phyloP scores from a whole-genome alignment of 1,140 invertebrate genomes.

The Wasmannia auropunctata region DNA sequence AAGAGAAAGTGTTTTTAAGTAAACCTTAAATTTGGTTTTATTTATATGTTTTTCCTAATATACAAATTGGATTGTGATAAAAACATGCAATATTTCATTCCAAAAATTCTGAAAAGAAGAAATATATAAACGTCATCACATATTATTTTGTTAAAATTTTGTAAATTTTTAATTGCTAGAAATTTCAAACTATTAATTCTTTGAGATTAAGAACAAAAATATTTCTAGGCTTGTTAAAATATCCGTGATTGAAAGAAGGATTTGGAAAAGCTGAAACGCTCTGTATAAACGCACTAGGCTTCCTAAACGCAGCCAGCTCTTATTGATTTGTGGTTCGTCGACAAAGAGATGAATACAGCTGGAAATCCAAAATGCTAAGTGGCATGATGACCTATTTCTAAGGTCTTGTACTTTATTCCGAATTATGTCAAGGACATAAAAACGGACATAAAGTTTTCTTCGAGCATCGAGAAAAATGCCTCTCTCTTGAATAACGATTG shows the following conservation, averaged over 20 bases:
- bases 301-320: constrained; percentile 79
- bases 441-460: constrained; percentile 21
- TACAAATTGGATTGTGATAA: background rate
- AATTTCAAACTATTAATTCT: background rate
- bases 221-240: constrained; percentile 33
- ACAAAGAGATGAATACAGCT: constrained; percentile 47
- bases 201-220: background rate
- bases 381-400: constrained; percentile 63
- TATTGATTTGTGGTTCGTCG: constrained; percentile 77
- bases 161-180: background rate
- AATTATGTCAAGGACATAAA: constrained; percentile 77
- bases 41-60: background rate
- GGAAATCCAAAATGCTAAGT: constrained; percentile 66
- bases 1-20: background rate
- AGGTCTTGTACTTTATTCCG: constrained; percentile 71
- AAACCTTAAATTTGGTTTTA: background rate
- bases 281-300: constrained; percentile 68
- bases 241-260: background rate
- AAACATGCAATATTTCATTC: background rate
- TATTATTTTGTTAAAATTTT: background rate
- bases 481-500: background rate
- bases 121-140: background rate
- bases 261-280: background rate
- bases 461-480: background rate
- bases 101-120: background rate